Conservation (phyloP, 64 coral and sea anemone genomes). For the Montipora efflorescens region DNA sequence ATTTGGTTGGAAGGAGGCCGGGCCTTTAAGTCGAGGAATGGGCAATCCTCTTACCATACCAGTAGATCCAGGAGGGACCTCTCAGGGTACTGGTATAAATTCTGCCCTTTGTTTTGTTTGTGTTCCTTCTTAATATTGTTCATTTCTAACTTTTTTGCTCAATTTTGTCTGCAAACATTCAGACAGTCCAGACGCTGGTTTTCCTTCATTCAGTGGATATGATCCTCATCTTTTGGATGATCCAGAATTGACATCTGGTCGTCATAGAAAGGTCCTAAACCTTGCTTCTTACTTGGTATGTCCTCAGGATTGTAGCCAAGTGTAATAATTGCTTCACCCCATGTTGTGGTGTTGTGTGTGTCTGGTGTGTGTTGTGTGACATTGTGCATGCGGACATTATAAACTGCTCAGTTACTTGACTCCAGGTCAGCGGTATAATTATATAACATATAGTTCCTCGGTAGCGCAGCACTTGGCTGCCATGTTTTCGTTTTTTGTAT, state of each 20-base stretch:
- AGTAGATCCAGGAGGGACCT: background rate
- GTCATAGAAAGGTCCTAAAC: slow-evolving; percentile 91
- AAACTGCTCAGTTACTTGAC: no score
- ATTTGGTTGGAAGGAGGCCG: slow-evolving; percentile 11
- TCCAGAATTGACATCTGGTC: slow-evolving; percentile 94
- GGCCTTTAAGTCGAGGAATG: background rate
- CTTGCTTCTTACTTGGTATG: slow-evolving; percentile 95
- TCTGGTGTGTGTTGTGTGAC: no score
- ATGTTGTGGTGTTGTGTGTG: no score
- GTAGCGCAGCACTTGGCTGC: no score
- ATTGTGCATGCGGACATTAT: no score
- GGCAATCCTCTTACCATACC: background rate
- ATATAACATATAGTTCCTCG: no score
- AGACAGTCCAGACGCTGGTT: background rate
- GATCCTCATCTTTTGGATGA: slow-evolving; percentile 90
- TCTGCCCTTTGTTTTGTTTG: background rate
- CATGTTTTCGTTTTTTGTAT: no score
- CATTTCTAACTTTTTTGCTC: background rate
- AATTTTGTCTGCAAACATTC: background rate
- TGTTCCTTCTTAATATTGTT: background rate
- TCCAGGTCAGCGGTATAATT: no score
- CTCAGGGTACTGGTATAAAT: background rate
- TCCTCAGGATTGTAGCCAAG: no score
- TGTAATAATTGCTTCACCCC: no score
- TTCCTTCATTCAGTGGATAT: slow-evolving; percentile 62